Evolutionary conservation across 1,140 invertebrate genomes (phyloP), one percentile per base, ranked within the genome.

Genomic region (Glomeris maerens): DNA sequence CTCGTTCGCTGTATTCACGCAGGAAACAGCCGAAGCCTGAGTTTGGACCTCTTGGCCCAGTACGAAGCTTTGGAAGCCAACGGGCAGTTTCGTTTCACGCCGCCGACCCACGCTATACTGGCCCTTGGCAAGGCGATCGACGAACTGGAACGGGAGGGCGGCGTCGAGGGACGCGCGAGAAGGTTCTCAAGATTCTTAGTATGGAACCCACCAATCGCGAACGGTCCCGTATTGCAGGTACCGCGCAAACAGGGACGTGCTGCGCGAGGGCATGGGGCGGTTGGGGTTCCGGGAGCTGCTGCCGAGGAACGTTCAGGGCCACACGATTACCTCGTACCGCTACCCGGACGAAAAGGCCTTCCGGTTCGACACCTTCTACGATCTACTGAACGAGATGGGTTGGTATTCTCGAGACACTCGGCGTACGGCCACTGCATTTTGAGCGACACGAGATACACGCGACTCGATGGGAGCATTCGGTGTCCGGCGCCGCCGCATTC

Each of bases 21-120:
- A 69, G 69, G 67, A 26, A 65, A 68, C 47, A 64, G 66, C 5
- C 52, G 65, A 22, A 64, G 63, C 54, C 50, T 72, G 17, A 63
- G 60, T 49, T 55, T 74, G 41, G 72, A 73, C 56, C 53, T 73
- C 39, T 62, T 59, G 57, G 71, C 70, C 28, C 72, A 74, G 53
- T 66, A 66, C 52, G 58, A 64, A 29, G 62, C 57, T 25, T 53
- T 74, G 45, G 66, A 73, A 52, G 57, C 57, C 7, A 67, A 60
- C 38, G 64, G 66, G 2, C 69, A 72, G 59, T 74, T 73, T 53
- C 62, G 72, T n/a, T 73, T 73, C 55, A 74, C 72, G 14, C 72
- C 72, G 14, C 66, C 72, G 4, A 73, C 71, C 5, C 72, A 74
- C 54, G 54, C 64, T 20, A 63, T 74, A 57, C 59, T 73, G 23